phyloP scores from a whole-genome alignment of 2,797 vertebrate species.

The Clamator glandarius region DNA sequence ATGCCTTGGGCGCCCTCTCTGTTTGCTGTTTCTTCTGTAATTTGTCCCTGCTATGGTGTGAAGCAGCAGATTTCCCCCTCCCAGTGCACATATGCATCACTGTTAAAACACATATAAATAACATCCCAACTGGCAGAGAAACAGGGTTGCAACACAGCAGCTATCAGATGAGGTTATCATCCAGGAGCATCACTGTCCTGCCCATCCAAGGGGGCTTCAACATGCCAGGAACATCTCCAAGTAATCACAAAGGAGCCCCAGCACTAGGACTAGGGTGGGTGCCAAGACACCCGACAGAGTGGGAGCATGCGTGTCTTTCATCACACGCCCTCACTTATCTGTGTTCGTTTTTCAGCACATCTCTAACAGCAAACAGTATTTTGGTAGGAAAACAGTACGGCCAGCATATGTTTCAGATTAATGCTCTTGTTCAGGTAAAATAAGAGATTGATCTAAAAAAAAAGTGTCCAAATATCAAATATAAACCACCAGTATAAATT shows the following conservation, averaged over 20 bases:
- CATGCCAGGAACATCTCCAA: neutral
- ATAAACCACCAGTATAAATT: neutral
- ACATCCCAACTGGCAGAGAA: neutral
- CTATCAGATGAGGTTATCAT: neutral
- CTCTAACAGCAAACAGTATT: neutral
- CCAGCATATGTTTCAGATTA: neutral
- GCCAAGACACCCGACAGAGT: neutral
- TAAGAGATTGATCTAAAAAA: too few relatives aligned
- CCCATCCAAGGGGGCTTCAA: neutral
- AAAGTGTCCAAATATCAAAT: neutral
- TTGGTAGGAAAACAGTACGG: neutral
- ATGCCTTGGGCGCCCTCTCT: neutral
- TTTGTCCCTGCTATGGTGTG: rapidly evolving
- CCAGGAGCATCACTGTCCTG: neutral
- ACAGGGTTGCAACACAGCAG: rapidly evolving
- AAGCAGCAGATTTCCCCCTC: neutral
- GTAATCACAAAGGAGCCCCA: neutral
- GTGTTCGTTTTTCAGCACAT: neutral
- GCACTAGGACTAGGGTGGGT: neutral
- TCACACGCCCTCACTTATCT: neutral
- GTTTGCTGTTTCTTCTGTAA: rapidly evolving
- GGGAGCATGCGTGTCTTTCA: neutral
- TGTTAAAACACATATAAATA: neutral
- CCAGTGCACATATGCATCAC: rapidly evolving
- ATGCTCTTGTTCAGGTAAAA: neutral